These are phyloP conservation scores for Knipowitschia caucasica DNA, from an alignment of 2,797 vertebrate genomes.

Conservation along the genomic window DNA sequence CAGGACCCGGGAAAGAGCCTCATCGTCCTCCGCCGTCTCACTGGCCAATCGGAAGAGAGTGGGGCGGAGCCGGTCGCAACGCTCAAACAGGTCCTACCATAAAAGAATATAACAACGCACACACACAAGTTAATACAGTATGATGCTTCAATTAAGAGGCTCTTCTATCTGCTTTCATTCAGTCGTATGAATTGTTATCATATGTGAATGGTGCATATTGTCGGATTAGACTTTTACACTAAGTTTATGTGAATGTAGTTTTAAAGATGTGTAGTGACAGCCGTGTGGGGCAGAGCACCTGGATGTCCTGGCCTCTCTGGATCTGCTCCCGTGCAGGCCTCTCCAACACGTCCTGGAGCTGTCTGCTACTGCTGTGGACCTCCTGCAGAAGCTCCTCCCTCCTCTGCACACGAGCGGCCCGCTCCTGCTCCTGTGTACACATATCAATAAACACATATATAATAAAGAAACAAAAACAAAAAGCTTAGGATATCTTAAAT, in stretches of 20 bases:
- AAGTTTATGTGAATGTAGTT: no score
- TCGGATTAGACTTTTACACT: no score
- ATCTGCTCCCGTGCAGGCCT: constrained; percentile 38
- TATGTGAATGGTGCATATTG: no score
- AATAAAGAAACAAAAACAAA: constrained; percentile 16
- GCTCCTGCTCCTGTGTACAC: constrained; percentile 86
- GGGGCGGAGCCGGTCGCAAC: constrained; percentile 82
- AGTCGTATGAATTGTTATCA: no score
- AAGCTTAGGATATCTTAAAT: background rate
- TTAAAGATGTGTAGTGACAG: no score
- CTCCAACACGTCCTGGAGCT: constrained; percentile 73
- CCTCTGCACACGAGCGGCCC: constrained; percentile 74
- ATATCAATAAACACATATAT: no score
- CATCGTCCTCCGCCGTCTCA: constrained; percentile 78
- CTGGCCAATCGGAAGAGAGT: constrained; percentile 86
- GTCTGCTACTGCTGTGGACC: constrained; percentile 71
- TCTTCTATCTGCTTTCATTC: no score
- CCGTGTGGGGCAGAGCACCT: constrained; percentile 63
- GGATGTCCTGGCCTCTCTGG: constrained; percentile 60
- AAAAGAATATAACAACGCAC: no score
- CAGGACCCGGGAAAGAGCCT: constrained; percentile 81
- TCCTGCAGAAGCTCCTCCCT: constrained; percentile 74
- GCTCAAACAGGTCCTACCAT: constrained; percentile 77
- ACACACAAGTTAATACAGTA: no score
- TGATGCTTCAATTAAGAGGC: no score